phyloP scores from a whole-genome alignment of 2,113 vertebrate species.

The Pelecanus crispus region DNA sequence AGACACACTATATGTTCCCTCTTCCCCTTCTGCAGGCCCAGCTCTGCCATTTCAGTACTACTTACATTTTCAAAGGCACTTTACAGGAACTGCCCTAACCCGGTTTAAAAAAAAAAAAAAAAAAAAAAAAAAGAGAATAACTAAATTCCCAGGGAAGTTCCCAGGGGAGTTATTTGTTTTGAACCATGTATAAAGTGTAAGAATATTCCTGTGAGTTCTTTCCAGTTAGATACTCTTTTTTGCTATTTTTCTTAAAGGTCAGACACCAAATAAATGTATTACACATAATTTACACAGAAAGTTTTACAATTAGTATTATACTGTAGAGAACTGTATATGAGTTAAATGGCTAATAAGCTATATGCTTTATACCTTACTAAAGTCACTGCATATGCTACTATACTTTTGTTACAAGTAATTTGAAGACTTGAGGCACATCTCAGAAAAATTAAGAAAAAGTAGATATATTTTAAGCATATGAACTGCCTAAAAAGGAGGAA shows the following conservation, averaged over 20 bases:
- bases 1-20: neutral
- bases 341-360: neutral
- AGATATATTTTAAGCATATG: neutral
- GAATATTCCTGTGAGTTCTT: neutral
- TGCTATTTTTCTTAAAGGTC: conserved; percentile 15
- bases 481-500: neutral
- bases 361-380: neutral
- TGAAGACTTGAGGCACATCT: neutral
- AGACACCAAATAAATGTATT: neutral
- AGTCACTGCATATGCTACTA: neutral
- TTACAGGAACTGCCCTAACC: neutral
- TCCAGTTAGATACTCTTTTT: neutral
- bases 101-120: neutral
- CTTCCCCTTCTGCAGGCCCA: neutral
- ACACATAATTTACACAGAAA: neutral
- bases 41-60: neutral
- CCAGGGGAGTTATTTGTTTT: neutral
- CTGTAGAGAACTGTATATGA: neutral
- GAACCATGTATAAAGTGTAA: neutral
- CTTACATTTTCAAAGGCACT: neutral
- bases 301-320: neutral
- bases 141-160: neutral
- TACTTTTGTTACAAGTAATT: neutral
- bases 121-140: neutral
- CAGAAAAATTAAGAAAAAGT: neutral